A percentile compares a stretch with the other conserved stretches of the same genome.
Conservation (phyloP, 2,888 invertebrate species). For the Rhingia campestris region DNA sequence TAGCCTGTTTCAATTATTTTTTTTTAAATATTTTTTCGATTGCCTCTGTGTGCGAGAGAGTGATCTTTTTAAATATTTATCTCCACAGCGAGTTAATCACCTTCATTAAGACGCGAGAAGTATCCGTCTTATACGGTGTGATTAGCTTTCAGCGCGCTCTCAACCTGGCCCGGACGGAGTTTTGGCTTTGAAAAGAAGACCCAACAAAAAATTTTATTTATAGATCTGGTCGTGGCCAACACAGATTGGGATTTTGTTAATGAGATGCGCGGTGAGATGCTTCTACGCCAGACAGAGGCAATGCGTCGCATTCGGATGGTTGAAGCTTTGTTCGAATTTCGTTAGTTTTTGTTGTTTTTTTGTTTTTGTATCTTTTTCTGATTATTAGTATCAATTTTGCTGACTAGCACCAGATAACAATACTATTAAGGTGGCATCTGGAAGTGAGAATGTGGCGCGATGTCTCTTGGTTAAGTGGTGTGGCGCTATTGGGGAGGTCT, state of each 20-base stretch:
- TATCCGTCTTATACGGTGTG: conserved; percentile 68
- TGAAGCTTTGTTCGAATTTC: conserved; percentile 48
- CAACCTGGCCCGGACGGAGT: conserved; percentile 4
- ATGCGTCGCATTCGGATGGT: background rate
- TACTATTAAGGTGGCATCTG: conserved; percentile 58
- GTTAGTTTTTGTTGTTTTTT: conserved; percentile 13
- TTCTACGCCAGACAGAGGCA: background rate
- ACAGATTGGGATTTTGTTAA: conserved; percentile 20
- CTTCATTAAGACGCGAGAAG: conserved; percentile 73
- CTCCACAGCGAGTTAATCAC: conserved; percentile 64
- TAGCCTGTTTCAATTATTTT: conserved; percentile 25
- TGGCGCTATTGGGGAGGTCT: conserved; percentile 70
- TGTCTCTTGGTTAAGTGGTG: conserved; percentile 28
- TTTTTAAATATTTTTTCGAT: conserved; percentile 39
- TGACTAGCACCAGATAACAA: conserved; percentile 69
- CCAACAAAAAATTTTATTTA: conserved; percentile 34
- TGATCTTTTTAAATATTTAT: conserved; percentile 69
- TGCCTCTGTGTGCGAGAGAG: conserved; percentile 7
- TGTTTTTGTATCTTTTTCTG: conserved; percentile 3
- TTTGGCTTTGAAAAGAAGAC: conserved; percentile 27
- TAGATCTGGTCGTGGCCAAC: conserved; percentile 61
- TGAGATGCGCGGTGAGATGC: conserved; percentile 36
- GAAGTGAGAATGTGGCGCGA: conserved; percentile 60
- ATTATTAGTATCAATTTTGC: conserved; percentile 72
- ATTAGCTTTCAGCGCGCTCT: conserved; percentile 60